phyloP scores from a whole-genome alignment of 2,888 invertebrate species.

The Acanthosoma haemorrhoidale region DNA sequence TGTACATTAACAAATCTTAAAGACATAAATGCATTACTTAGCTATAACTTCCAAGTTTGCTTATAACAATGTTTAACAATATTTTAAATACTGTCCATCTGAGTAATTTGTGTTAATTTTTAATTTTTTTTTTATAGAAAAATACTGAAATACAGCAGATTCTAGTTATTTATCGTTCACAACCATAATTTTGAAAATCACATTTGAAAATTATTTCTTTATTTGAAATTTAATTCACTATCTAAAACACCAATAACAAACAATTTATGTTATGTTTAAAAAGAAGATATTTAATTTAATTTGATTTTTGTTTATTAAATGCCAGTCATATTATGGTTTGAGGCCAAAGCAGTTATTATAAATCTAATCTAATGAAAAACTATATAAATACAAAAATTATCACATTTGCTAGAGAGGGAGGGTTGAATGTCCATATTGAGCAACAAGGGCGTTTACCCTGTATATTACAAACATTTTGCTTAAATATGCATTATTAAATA shows the following conservation, averaged over 20 bases:
- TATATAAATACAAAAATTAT: constrained; percentile 16
- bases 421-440: constrained; percentile 15
- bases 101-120: too few species aligned
- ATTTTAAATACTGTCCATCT: too few species aligned
- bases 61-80: too few species aligned
- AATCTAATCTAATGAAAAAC: constrained; percentile 14
- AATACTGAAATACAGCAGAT: background rate
- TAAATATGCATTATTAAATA: too few species aligned
- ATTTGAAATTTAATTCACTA: background rate
- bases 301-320: background rate
- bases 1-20: too few species aligned
- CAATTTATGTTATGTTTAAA: too few species aligned
- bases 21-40: too few species aligned
- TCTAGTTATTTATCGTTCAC: background rate
- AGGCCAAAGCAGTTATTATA: background rate
- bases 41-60: too few species aligned
- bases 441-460: constrained; percentile 21
- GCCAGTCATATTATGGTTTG: background rate
- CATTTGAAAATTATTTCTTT: background rate
- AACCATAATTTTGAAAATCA: background rate
- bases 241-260: background rate
- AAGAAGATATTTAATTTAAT: background rate
- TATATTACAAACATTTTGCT: background rate
- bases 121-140: background rate
- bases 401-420: constrained; percentile 18